These are phyloP conservation scores for Meghimatium bilineatum DNA, from an alignment of 2,888 invertebrate genomes.

Conservation along the genomic window DNA sequence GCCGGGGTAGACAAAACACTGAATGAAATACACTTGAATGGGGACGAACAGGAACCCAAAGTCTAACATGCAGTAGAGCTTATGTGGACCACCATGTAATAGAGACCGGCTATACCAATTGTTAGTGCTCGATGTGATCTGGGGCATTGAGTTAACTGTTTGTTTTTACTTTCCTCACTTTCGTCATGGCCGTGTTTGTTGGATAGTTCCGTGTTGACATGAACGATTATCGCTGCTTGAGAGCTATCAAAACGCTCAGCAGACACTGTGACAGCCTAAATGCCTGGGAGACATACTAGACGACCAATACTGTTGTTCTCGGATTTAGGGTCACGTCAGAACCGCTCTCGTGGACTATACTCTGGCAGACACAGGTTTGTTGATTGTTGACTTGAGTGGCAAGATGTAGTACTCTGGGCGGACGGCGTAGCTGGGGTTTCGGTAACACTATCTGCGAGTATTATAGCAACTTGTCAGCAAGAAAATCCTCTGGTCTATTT, in stretches of 20 bases:
- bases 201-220: slow-evolving; percentile 30
- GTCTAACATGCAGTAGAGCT: slow-evolving; percentile 13
- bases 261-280: slow-evolving; percentile 9
- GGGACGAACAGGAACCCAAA: background rate
- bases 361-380: slow-evolving; percentile 18
- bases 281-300: slow-evolving; percentile 1
- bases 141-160: slow-evolving; percentile 36
- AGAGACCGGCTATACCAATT: background rate
- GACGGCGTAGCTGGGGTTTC: background rate
- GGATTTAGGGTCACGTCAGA: background rate
- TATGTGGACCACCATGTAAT: background rate
- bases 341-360: slow-evolving; percentile 3
- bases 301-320: slow-evolving; percentile 21
- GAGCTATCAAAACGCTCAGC: slow-evolving; percentile 32
- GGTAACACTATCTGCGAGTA: background rate
- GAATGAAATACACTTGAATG: background rate
- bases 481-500: too few relatives aligned
- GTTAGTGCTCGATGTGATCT: slow-evolving; percentile 7
- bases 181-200: background rate
- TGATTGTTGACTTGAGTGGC: slow-evolving; percentile 18
- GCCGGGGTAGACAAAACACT: background rate
- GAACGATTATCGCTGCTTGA: slow-evolving; percentile 37
- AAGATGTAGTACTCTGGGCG: slow-evolving; percentile 13
- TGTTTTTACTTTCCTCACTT: slow-evolving; percentile 12
- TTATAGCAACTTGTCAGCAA: background rate